Evolutionary conservation across 1,140 invertebrate genomes (phyloP).

Genomic region (Drosophila lini): DNA sequence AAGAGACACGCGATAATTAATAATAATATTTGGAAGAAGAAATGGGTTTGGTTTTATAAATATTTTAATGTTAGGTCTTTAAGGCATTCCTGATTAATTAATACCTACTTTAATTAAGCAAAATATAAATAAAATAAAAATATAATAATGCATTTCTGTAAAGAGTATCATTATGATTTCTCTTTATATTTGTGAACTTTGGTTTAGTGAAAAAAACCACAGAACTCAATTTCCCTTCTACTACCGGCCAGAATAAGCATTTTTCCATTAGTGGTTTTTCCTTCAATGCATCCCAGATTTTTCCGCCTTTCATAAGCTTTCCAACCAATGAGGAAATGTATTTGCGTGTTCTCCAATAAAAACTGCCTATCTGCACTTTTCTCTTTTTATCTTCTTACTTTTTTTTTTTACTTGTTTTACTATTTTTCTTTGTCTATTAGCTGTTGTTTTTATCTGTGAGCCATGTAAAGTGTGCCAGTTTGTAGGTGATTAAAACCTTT

Average conservation of each 20-base stretch:
- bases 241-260: slow-evolving; percentile 23
- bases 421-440: slow-evolving; percentile 4
- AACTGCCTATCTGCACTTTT: slow-evolving; percentile 28
- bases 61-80: background rate
- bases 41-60: background rate
- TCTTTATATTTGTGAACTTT: slow-evolving; percentile 3
- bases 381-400: slow-evolving; percentile 1
- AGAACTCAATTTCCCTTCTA: slow-evolving; percentile 25
- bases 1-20: slow-evolving; percentile 6
- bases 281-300: slow-evolving; percentile 23
- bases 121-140: background rate
- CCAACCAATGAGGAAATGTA: slow-evolving; percentile 41
- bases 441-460: background rate
- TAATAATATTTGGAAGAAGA: background rate
- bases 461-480: slow-evolving; percentile 33
- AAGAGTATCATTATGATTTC: slow-evolving; percentile 2
- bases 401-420: slow-evolving; percentile 3
- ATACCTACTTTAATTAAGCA: background rate
- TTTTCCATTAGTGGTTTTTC: slow-evolving; percentile 27
- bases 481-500: slow-evolving; percentile 31
- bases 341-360: slow-evolving; percentile 19
- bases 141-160: background rate
- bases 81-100: background rate
- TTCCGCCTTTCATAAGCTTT: slow-evolving; percentile 38
- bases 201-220: slow-evolving; percentile 4